phyloP scores from a whole-genome alignment of 2,113 vertebrate genomes.

The Trinectes maculatus region DNA sequence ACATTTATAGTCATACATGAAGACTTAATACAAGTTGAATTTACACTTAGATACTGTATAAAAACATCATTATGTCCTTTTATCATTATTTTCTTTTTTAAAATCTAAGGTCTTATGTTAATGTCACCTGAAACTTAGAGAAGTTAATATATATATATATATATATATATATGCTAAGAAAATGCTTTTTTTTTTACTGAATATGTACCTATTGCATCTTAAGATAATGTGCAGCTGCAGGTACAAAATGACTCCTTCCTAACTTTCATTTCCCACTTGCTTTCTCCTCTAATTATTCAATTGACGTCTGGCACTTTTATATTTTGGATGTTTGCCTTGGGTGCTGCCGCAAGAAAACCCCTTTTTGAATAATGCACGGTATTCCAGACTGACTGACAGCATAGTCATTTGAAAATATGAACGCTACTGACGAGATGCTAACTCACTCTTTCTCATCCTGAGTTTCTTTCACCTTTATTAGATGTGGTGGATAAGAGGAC shows the following conservation, averaged over 20 bases:
- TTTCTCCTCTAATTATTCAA: slow-evolving; percentile 77
- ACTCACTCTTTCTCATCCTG: slow-evolving; percentile 63
- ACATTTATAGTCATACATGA: too few relatives aligned
- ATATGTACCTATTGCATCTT: slow-evolving; percentile 24
- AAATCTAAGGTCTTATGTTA: too few relatives aligned
- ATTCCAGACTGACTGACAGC: slow-evolving; percentile 68
- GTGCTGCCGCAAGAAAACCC: slow-evolving; percentile 60
- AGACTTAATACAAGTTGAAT: too few relatives aligned
- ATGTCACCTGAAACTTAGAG: too few relatives aligned
- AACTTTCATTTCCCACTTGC: slow-evolving; percentile 63
- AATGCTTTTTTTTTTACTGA: background rate
- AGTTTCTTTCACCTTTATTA: slow-evolving; percentile 73
- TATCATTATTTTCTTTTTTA: too few relatives aligned
- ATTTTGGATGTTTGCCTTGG: slow-evolving; percentile 76
- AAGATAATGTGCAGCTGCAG: slow-evolving; percentile 40
- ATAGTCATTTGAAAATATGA: slow-evolving; percentile 82
- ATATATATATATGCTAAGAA: too few relatives aligned
- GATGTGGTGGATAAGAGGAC: slow-evolving; percentile 56
- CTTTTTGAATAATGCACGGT: slow-evolving; percentile 84
- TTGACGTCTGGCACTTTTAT: slow-evolving; percentile 73
- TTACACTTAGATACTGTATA: too few relatives aligned
- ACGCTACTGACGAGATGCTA: slow-evolving; percentile 73
- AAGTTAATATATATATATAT: too few relatives aligned
- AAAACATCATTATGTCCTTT: too few relatives aligned
- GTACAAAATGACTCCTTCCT: slow-evolving; percentile 46